Percentiles rank a stretch among this genome's conserved stretches.
phyloP scores from a whole-genome alignment of 2,888 invertebrate genomes.

The Cistogaster globosa region DNA sequence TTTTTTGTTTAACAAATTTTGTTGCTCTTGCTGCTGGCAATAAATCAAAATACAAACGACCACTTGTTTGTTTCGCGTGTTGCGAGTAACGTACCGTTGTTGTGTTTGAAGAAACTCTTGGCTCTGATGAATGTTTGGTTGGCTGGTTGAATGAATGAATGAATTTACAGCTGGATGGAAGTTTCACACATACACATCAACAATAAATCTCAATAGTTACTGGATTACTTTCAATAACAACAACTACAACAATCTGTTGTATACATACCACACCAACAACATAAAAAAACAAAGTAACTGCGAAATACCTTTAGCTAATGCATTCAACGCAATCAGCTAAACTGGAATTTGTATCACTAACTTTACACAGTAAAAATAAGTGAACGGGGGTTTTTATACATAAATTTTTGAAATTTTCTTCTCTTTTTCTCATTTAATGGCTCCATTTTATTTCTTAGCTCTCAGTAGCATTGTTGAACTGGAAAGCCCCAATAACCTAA shows the following conservation, averaged over 20 bases:
- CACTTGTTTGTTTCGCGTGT: slow-evolving; percentile 60
- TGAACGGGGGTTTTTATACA: slow-evolving; percentile 6
- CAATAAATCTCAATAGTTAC: slow-evolving; percentile 47
- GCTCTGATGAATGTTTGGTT: slow-evolving; percentile 61
- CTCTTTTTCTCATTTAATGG: not conserved
- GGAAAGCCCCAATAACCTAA: slow-evolving; percentile 67
- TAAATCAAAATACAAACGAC: slow-evolving; percentile 77
- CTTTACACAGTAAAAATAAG: not conserved
- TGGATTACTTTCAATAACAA: slow-evolving; percentile 63
- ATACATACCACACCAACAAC: slow-evolving; percentile 9
- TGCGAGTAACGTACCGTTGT: slow-evolving; percentile 62
- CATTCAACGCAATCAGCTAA: slow-evolving; percentile 22
- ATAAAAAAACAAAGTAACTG: slow-evolving; percentile 2
- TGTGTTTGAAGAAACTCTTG: slow-evolving; percentile 66
- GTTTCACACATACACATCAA: slow-evolving; percentile 27
- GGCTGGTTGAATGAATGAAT: slow-evolving; percentile 33
- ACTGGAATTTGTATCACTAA: slow-evolving; percentile 64
- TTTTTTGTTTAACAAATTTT: slow-evolving; percentile 13
- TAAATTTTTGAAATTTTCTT: not conserved
- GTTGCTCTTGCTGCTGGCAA: slow-evolving; percentile 73
- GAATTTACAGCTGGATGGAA: slow-evolving; percentile 49
- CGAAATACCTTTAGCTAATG: slow-evolving; percentile 19
- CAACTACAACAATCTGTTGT: slow-evolving; percentile 10
- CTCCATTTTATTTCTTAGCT: slow-evolving; percentile 14
- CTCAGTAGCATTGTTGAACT: slow-evolving; percentile 40